A percentile compares a stretch with the other conserved stretches of the same genome.
These are phyloP conservation scores for Drosophila triauraria DNA, from an alignment of 1,140 invertebrate genomes.

Conservation along the genomic window DNA sequence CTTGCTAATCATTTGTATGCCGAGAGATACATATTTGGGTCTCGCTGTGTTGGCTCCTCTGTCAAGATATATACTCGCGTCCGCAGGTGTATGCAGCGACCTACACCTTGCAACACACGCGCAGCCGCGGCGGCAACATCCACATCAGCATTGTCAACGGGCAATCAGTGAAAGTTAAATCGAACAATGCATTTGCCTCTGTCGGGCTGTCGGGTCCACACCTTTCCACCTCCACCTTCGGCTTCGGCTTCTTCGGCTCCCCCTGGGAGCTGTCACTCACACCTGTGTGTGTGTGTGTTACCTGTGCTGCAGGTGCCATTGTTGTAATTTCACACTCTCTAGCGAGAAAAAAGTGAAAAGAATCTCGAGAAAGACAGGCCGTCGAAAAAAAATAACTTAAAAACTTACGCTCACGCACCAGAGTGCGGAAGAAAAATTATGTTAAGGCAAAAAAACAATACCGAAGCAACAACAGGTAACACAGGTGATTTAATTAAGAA, in stretches of 20 bases:
- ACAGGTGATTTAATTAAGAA: constrained; percentile 40
- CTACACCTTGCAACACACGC: constrained; percentile 39
- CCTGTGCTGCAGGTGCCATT: constrained; percentile 52
- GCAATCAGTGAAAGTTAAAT: constrained; percentile 70
- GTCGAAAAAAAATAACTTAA: constrained; percentile 33
- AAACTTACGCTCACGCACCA: constrained; percentile 55
- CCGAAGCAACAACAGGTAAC: constrained; percentile 1
- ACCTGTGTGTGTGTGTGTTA: constrained; percentile 21
- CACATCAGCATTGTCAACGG: constrained; percentile 43
- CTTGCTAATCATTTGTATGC: constrained; percentile 46
- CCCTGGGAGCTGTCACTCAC: constrained; percentile 31
- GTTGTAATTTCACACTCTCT: constrained; percentile 57
- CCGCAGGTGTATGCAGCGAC: constrained; percentile 11
- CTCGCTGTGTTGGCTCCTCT: neutral
- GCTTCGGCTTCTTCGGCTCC: constrained; percentile 9
- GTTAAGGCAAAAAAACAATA: neutral
- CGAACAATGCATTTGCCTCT: constrained; percentile 59
- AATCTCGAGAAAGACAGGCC: constrained; percentile 32
- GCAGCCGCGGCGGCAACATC: constrained; percentile 32
- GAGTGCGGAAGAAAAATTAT: constrained; percentile 13
- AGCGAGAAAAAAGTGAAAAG: constrained; percentile 53
- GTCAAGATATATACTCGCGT: neutral
- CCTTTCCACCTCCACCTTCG: neutral
- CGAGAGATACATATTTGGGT: constrained; percentile 1
- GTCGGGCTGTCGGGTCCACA: constrained; percentile 27